Base-by-base conservation (phyloP, 2,888 invertebrate genomes). In the Oscheius myriophilus region DNA sequence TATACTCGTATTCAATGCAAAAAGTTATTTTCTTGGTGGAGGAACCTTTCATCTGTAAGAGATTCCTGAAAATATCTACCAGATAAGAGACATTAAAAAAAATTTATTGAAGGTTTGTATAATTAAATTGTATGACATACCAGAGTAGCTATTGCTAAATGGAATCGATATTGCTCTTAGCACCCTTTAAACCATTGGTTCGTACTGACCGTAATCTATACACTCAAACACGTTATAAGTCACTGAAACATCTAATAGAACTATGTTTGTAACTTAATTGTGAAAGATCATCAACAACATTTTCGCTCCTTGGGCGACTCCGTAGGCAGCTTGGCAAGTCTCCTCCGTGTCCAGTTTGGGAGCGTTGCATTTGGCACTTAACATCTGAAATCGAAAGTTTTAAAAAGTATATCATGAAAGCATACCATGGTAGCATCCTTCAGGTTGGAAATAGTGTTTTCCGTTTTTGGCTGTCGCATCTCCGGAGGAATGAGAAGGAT, bases 241-340 rank as follows among this genome's bases (percentile, higher is more conserved):
- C 3, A 33, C 33, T 33, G 33, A 33, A 33, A 33, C 33, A 33
- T 33, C 33, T 33, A 33, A 9, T 33, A 33, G n/a, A 33, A 33
- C 33, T 33, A 33, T 33, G 33, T 33, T 33, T 33, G 49, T 49
- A 49, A 49, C 18, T 45, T 43, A 55, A 26, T 65, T 51, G 41
- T 65, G 54, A 55, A 65, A 65, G 16, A 65, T 51, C 25, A 67
- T 59, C 46, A 68, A 63, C 55, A 68, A 26, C 14, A 26, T 62
- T 25, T 68, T 68, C n/a, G 68, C 63, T 42, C 49, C 62, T 62
- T 68, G 68, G 25, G 68, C 68, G 9, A 68, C 55, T 23, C 42
- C 39, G 41, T 63, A 68, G 21, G 68, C 68, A 41, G 68, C 68
- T 55, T 55, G 55, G 18, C 68, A 68, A 6, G 63, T 54, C 18